Conservation (phyloP, 2,113 vertebrate species). For the Camelus dromedarius region DNA sequence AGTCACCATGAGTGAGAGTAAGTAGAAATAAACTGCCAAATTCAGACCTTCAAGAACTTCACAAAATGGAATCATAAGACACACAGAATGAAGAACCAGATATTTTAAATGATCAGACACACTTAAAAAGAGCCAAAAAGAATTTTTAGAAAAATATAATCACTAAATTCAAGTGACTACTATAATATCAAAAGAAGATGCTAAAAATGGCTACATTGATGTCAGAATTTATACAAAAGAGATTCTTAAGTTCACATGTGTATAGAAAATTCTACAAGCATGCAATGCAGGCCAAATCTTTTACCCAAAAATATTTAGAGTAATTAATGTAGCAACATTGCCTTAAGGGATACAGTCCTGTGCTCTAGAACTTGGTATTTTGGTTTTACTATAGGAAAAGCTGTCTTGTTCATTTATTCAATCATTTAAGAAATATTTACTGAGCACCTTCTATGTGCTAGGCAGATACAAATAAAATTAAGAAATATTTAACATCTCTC, state of each 20-base stretch:
- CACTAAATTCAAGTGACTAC: background rate
- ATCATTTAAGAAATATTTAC: background rate
- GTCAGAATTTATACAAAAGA: background rate
- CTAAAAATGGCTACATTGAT: background rate
- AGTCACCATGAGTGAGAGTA: background rate
- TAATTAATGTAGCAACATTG: background rate
- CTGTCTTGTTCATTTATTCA: background rate
- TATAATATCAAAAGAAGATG: slow-evolving; percentile 5
- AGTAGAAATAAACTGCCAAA: background rate
- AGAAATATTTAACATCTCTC: background rate
- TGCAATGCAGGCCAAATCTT: background rate
- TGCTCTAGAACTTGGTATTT: background rate
- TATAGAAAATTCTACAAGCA: background rate
- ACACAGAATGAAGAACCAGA: background rate
- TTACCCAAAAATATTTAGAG: background rate
- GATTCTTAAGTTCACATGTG: background rate
- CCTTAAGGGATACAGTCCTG: background rate
- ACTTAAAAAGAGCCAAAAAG: background rate
- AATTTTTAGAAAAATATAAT: slow-evolving; percentile 42
- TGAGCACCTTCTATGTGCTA: background rate
- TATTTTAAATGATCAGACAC: background rate
- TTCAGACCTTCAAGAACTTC: background rate
- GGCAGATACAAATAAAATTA: background rate
- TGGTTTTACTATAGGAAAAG: background rate
- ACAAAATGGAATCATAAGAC: background rate